Percentiles rank a stretch among this genome's conserved stretches.
Evolutionary conservation across 2,113 vertebrate genomes (phyloP).

Genomic region (Hystrix brachyura): DNA sequence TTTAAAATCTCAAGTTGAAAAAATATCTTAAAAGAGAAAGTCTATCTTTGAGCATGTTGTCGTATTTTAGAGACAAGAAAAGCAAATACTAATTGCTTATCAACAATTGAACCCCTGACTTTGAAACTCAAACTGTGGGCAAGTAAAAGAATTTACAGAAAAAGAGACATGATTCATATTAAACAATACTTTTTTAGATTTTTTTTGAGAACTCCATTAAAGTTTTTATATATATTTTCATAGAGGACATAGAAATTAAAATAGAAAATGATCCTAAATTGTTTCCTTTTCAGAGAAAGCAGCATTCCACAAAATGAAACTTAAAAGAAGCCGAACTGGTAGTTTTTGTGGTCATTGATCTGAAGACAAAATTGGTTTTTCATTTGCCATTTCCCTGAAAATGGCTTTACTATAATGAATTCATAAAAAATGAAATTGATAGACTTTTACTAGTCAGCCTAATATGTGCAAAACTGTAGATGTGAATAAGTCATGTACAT

Average conservation of each 20-base stretch:
- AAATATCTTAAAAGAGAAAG: constrained; percentile 4
- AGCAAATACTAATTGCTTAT: neutral
- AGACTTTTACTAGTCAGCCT: neutral
- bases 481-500: neutral
- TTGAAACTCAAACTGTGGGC: constrained; percentile 47
- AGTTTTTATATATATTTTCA: neutral
- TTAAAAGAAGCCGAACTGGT: neutral
- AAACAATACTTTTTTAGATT: neutral
- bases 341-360: constrained; percentile 16
- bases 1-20: constrained; percentile 35
- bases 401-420: constrained; percentile 11
- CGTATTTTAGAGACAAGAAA: neutral
- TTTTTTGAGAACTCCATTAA: neutral
- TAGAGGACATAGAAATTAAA: neutral
- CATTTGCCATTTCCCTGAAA: neutral
- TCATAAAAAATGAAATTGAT: neutral
- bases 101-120: neutral
- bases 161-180: neutral
- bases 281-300: constrained; percentile 9
- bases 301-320: neutral
- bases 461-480: neutral
- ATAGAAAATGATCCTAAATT: constrained; percentile 8
- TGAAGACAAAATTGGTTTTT: constrained; percentile 32
- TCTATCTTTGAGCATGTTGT: neutral
- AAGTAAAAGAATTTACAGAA: constrained; percentile 24